Evolutionary conservation across 2,888 invertebrate genomes (phyloP).

Genomic region (Platycnemis pennipes): DNA sequence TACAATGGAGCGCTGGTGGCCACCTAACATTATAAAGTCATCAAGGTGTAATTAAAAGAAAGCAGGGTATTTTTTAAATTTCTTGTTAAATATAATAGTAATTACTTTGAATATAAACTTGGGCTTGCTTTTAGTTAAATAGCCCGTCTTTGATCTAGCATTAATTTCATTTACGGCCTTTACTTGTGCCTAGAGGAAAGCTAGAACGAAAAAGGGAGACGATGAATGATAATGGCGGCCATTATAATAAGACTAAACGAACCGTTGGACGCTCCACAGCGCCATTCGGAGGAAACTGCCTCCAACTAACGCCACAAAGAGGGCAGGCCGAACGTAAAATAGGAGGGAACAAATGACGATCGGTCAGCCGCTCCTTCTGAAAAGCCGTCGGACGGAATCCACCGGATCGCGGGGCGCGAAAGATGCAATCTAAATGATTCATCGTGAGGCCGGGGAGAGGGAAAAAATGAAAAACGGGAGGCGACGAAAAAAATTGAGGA

Average conservation of each 20-base stretch:
- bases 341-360: conserved; percentile 7
- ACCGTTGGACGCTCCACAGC: background rate
- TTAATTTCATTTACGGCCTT: background rate
- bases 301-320: background rate
- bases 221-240: background rate
- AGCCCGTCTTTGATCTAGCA: background rate
- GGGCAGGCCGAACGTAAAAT: background rate
- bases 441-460: background rate
- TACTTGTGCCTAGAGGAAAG: background rate
- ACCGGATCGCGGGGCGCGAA: background rate
- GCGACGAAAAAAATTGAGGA: background rate
- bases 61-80: background rate
- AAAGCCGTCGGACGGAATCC: background rate
- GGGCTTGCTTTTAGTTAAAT: background rate
- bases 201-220: background rate
- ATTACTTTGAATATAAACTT: background rate
- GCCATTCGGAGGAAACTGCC: background rate
- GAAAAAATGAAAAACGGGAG: background rate
- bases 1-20: too few species aligned
- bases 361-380: background rate
- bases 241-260: conserved; percentile 11
- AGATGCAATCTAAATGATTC: conserved; percentile 59
- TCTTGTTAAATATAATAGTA: too few species aligned
- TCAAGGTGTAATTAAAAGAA: background rate
- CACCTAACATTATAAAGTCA: background rate